Conservation (phyloP, 2,113 vertebrate genomes). For the Stomatorhinus ivindoensis region DNA sequence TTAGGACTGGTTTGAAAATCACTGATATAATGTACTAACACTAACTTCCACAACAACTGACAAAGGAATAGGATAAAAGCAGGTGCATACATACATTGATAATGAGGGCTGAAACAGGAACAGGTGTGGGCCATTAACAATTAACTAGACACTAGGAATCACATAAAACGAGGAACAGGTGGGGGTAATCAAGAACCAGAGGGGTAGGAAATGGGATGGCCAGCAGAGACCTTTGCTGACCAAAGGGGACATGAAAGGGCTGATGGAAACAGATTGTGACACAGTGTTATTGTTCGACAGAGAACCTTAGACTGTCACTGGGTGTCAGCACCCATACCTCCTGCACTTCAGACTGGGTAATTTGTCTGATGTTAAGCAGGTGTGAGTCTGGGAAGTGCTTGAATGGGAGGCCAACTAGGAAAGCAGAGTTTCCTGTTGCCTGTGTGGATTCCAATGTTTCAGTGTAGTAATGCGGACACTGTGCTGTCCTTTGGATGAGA, state of each 20-base stretch:
- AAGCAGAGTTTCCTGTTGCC: neutral
- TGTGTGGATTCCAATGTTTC: neutral
- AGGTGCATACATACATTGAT: neutral
- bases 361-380: neutral
- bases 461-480: neutral
- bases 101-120: neutral
- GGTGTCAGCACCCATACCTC: neutral
- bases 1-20: too few relatives aligned
- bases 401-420: neutral
- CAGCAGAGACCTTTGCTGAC: neutral
- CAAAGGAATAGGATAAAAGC: too few relatives aligned
- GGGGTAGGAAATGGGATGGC: neutral
- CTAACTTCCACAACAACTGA: too few relatives aligned
- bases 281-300: neutral
- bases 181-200: neutral
- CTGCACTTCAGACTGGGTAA: neutral
- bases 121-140: neutral
- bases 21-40: too few relatives aligned
- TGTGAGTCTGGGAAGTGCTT: neutral
- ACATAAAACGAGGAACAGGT: neutral
- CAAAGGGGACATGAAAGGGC: neutral
- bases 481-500: too few relatives aligned
- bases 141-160: neutral
- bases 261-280: slow-evolving; percentile 1
- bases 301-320: neutral